Base-by-base conservation (phyloP, 37 sponge, comb jelly and placozoan genomes). In the Cladorhizidae sp. region DNA sequence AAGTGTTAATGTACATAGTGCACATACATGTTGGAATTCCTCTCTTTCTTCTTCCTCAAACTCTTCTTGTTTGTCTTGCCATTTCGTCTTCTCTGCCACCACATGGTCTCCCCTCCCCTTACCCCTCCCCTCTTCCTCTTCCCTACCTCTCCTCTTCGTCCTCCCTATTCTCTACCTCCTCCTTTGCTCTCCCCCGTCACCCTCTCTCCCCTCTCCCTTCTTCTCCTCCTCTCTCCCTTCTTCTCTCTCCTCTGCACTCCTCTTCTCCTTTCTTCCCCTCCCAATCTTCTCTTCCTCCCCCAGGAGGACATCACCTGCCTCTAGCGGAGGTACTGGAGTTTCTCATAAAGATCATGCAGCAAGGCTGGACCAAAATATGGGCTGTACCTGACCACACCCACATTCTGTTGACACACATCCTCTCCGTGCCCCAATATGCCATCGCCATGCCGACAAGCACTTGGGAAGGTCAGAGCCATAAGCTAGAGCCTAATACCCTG, bases 331-430 rank as follows among this genome's bases (percentile, higher is more conserved):
- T 85, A 1, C 41, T 85, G 36, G 61, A 70, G 5, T 77, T 76
- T 59, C 40, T 85, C 45, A 58, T 58, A 15, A 14, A 39, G 0
- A 71, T 77, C 41, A 40, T 85, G 31, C 37, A 58, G 22, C 23
- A 67, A 33, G 31, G 9, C 15, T 40, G 43, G 45, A 57, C 76
- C 70, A 69, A 43, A 41, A 63, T 54, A 61, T 85, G 85, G 85
- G 59, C 77, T 23, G 72, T 62, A 23, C 67, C 22, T 36, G 85
- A 85, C 78, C 76, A 85, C 71, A 77, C 43, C 50, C 70, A 77
- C 40, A 77, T 77, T 41, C 76, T 85, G 37, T 45, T 76, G 12
- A 39, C 67, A 0, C 61, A 85, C 37, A 68, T 85, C 62, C 70
- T 85, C 23, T 22, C 76, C 8, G 69, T 67, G n/a, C 78, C 85